phyloP scores from a whole-genome alignment of 2,797 vertebrate species.

The Rhynchonycteris naso region DNA sequence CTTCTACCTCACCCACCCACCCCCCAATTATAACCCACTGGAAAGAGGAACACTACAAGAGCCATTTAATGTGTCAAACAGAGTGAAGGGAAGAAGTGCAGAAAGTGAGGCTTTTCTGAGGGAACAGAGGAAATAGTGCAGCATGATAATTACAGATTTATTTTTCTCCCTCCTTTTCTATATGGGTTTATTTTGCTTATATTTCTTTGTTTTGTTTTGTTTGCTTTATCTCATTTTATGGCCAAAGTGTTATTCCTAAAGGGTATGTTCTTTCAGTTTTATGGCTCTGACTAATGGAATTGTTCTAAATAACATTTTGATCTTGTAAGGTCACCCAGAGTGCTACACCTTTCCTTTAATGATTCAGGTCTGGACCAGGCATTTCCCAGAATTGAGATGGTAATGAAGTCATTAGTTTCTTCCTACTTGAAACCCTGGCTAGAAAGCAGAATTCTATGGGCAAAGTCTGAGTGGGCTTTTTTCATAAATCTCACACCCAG shows the following conservation, averaged over 20 bases:
- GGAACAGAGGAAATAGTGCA: constrained; percentile 68
- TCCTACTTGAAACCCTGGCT: constrained; percentile 89
- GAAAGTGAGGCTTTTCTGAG: constrained; percentile 76
- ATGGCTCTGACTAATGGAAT: constrained; percentile 86
- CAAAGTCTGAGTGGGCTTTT: constrained; percentile 87
- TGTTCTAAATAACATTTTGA: constrained; percentile 88
- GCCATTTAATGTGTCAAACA: constrained; percentile 77
- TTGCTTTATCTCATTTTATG: constrained; percentile 69
- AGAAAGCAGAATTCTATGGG: constrained; percentile 88
- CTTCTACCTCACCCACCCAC: constrained; percentile 67
- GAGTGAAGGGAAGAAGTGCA: constrained; percentile 71
- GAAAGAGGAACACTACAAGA: constrained; percentile 76
- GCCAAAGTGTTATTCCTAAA: constrained; percentile 74
- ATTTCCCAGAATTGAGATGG: constrained; percentile 92
- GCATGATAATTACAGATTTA: constrained; percentile 72
- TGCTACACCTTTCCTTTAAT: constrained; percentile 89
- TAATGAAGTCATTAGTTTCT: constrained; percentile 92
- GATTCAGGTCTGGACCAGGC: constrained; percentile 88
- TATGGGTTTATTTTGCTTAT: neutral
- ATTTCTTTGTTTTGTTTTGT: constrained; percentile 54
- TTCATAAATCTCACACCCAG: constrained; percentile 88
- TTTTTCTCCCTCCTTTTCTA: constrained; percentile 20
- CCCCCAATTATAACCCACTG: constrained; percentile 79
- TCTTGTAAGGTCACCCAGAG: constrained; percentile 88
- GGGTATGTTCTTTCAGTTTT: constrained; percentile 85